A percentile compares a stretch with the other conserved stretches of the same genome.
phyloP scores from a whole-genome alignment of 2,797 vertebrate species.

The Steatocranus sp. region DNA sequence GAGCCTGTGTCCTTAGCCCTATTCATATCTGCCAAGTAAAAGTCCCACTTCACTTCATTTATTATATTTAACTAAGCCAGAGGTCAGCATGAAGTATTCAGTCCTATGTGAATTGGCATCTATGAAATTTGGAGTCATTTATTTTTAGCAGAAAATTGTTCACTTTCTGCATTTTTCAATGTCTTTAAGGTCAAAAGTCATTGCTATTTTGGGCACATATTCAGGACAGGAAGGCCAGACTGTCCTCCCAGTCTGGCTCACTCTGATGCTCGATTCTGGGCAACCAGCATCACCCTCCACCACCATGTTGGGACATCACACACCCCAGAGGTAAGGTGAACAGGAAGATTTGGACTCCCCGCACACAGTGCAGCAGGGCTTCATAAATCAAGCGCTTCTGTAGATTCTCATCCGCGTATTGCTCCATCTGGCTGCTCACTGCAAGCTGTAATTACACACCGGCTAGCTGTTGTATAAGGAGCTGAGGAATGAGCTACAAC shows the following conservation, averaged over 20 bases:
- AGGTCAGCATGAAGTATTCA: not conserved
- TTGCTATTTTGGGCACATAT: not conserved
- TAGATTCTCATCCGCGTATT: constrained; percentile 85
- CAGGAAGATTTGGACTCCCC: constrained; percentile 83
- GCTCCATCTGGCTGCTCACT: constrained; percentile 87
- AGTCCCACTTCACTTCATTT: not conserved
- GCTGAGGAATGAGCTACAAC: constrained; percentile 88
- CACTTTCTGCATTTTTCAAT: not conserved
- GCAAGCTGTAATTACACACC: constrained; percentile 96
- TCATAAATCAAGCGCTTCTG: constrained; percentile 90
- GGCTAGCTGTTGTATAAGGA: constrained; percentile 80
- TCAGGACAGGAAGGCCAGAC: not conserved
- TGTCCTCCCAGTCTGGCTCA: not conserved
- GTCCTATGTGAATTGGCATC: not conserved
- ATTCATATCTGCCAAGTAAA: not conserved
- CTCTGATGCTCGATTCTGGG: not conserved
- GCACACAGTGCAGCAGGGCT: constrained; percentile 74
- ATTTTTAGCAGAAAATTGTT: not conserved
- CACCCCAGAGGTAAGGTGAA: constrained; percentile 83
- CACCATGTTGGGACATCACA: constrained; percentile 71
- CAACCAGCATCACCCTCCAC: not conserved
- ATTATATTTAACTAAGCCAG: not conserved
- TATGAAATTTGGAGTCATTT: not conserved
- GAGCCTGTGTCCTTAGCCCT: not conserved
- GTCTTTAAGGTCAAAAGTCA: not conserved